Conservation (phyloP, 2,797 vertebrate species). For the Nannoperca australis region DNA sequence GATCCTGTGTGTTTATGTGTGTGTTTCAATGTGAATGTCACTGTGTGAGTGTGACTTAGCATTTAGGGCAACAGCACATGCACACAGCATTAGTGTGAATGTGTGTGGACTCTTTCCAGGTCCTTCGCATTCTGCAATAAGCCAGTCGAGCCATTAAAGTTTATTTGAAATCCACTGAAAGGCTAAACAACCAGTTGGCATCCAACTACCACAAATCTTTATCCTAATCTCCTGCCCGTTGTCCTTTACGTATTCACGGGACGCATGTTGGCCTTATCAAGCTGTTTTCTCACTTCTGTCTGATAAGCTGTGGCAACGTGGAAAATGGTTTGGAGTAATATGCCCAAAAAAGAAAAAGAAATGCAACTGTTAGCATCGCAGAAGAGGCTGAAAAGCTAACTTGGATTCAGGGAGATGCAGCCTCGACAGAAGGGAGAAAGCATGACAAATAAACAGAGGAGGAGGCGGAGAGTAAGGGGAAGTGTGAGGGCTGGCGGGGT, state of each 20-base stretch:
- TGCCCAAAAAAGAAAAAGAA: conserved; percentile 1
- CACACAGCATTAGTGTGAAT: background rate
- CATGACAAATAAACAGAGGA: conserved; percentile 25
- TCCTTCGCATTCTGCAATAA: background rate
- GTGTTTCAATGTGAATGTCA: background rate
- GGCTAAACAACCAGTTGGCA: conserved; percentile 34
- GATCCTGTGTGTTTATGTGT: background rate
- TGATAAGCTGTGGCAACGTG: conserved; percentile 5
- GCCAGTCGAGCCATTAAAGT: conserved; percentile 29
- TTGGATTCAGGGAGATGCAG: background rate
- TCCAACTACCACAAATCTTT: conserved; percentile 6
- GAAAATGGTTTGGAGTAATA: background rate
- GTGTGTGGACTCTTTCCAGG: conserved; percentile 11
- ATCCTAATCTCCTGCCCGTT: conserved; percentile 19
- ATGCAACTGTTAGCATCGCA: background rate
- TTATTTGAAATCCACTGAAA: conserved; percentile 29
- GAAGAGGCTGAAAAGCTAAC: background rate
- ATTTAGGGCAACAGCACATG: background rate
- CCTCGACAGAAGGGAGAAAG: conserved; percentile 21
- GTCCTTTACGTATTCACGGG: conserved; percentile 28
- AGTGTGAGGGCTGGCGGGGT: background rate
- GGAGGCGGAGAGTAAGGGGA: conserved; percentile 1
- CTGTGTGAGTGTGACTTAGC: background rate
- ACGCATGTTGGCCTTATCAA: background rate
- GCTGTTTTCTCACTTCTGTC: conserved; percentile 5